A percentile compares a stretch with the other conserved stretches of the same genome.
Conservation (phyloP, 2,113 vertebrate genomes). For the Bubo bubo region DNA sequence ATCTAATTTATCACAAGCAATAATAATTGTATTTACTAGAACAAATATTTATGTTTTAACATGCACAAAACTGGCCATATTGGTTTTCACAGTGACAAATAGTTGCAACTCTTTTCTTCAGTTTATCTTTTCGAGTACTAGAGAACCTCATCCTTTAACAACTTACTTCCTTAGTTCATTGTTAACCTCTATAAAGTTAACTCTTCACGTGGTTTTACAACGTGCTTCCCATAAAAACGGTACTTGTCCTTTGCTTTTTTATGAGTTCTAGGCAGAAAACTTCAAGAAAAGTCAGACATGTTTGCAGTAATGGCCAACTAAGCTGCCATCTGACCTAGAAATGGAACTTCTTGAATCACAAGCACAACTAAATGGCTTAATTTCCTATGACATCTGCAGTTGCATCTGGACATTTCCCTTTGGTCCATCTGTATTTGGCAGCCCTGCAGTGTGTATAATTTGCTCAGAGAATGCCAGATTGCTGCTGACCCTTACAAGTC, state of each 20-base stretch:
- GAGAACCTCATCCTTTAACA: background rate
- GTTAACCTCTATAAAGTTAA: background rate
- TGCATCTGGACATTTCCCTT: conserved; percentile 26
- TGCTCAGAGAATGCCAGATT: background rate
- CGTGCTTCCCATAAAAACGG: background rate
- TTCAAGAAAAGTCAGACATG: conserved; percentile 1
- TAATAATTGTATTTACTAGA: background rate
- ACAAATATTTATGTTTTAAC: background rate
- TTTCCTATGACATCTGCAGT: conserved; percentile 15
- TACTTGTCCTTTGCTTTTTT: background rate
- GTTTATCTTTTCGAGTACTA: background rate
- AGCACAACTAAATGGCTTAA: background rate
- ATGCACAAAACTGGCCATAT: background rate
- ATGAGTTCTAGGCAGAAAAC: background rate
- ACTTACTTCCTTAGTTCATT: background rate
- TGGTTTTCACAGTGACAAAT: background rate
- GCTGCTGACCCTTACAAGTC: background rate
- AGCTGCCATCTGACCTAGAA: conserved; percentile 38
- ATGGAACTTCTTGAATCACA: conserved; percentile 6
- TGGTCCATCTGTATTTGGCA: conserved; percentile 16
- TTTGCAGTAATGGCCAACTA: conserved; percentile 10
- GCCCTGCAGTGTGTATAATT: background rate
- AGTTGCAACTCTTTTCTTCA: background rate
- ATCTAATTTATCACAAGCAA: background rate
- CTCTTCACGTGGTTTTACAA: background rate